Evolutionary conservation across 2,113 vertebrate genomes (phyloP).

Genomic region (Perognathus longimembris): DNA sequence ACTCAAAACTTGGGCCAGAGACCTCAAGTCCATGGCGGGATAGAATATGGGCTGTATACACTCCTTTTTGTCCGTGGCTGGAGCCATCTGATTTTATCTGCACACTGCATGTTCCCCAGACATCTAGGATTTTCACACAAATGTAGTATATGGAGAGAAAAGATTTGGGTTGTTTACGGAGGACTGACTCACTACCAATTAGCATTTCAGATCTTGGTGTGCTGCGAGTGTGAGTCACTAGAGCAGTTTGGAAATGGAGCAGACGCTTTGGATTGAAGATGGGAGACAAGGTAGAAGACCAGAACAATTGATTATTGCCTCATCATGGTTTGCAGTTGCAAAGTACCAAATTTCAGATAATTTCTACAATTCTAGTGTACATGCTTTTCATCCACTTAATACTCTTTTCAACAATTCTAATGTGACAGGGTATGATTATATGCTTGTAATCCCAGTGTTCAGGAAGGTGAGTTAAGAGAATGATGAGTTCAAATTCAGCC

Average conservation of each 20-base stretch:
- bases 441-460: not conserved
- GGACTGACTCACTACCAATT: slow-evolving; percentile 41
- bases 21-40: fast-evolving
- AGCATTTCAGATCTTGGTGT: slow-evolving; percentile 18
- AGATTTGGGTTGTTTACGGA: not conserved
- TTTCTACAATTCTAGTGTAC: not conserved
- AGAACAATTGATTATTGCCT: not conserved
- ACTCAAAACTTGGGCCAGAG: not conserved
- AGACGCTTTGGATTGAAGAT: slow-evolving; percentile 46
- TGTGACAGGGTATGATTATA: not conserved
- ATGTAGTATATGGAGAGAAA: not conserved
- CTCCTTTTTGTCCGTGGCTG: not conserved
- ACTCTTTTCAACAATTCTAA: not conserved
- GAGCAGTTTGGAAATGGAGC: slow-evolving; percentile 24
- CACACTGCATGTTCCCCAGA: not conserved
- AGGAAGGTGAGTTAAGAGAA: not conserved
- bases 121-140: not conserved
- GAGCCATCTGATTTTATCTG: not conserved
- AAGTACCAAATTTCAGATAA: slow-evolving; percentile 6
- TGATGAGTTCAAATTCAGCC: not conserved
- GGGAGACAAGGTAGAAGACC: too few species aligned
- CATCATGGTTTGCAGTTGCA: not conserved
- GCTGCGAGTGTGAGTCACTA: slow-evolving; percentile 31
- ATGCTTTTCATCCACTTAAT: not conserved
- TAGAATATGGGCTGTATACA: not conserved